Evolutionary conservation across 2,797 vertebrate genomes (phyloP), one percentile per base, ranked within the genome.

Genomic region (Rhinella marina): DNA sequence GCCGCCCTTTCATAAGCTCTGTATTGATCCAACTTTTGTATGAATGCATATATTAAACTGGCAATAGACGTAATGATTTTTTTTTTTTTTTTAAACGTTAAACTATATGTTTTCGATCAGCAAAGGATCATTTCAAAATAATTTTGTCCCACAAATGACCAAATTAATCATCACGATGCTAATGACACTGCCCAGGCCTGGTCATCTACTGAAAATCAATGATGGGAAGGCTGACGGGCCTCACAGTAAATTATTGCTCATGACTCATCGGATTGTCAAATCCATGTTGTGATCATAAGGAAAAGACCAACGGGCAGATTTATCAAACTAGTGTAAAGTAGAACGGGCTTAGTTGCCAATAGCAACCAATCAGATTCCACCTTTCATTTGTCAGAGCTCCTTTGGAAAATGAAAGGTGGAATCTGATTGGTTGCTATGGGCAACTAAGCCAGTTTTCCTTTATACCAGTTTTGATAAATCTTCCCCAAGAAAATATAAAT

Each of bases 131-230:
- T 77, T 73, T 54, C 6, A 52, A 17, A 77, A 77, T 77, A 52
- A 77, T 25, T n/a, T 50, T 25, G 50, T 54, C 75, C 13, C 23
- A 54, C 75, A 77, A 77, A 77, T 77, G 50, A 77, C 25, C 48
- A 77, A 23, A 52, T 77, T 7, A 77, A 77, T 77, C 75, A 54
- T 54, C 23, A 13, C 75, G 1, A 54, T 77, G 50, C 23, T 8
- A 54, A 54, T 25, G 75, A 77, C 75, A 14, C 11, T 1, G 50
- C n/a, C 6, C 13, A 77, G 11, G 75, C 21, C 75, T 77, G 19
- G 16, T 7, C 75, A 16, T 7, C 75, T 54, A 52, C 10, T 77
- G 48, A 25, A n/a, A 25, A 75, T 75, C 72, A 73, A 73, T 73
- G 19, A 23, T 7, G 19, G 10, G 8, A 23, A 25, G 17, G 11